Percentiles rank a stretch among this genome's conserved stretches.
phyloP scores from a whole-genome alignment of 2,797 vertebrate species.

The Sebastes trivittatus region DNA sequence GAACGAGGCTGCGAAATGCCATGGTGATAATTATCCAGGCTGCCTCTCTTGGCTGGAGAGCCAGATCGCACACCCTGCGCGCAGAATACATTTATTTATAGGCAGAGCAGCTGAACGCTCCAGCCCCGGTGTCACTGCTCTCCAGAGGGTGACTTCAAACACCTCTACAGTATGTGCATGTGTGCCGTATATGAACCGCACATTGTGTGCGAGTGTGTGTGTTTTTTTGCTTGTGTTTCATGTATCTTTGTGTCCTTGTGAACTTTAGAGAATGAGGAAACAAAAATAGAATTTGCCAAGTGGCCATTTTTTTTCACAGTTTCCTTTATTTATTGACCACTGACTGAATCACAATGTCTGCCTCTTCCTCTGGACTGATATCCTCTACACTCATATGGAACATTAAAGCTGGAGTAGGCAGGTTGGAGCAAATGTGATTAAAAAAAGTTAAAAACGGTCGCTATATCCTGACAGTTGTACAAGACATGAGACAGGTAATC shows the following conservation, averaged over 20 bases:
- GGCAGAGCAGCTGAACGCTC: slow-evolving; percentile 70
- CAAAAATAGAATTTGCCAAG: slow-evolving; percentile 47
- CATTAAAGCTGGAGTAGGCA: not conserved
- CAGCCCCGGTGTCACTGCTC: slow-evolving; percentile 73
- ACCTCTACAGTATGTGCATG: slow-evolving; percentile 4
- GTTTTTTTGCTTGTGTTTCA: not conserved
- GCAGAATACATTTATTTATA: slow-evolving; percentile 82
- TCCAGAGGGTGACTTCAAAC: slow-evolving; percentile 77
- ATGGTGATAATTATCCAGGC: slow-evolving; percentile 81
- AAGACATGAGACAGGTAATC: too few relatives aligned
- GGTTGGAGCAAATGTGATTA: too few relatives aligned
- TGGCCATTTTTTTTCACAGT: slow-evolving; percentile 8
- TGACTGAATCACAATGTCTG: not conserved
- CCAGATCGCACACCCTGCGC: slow-evolving; percentile 62
- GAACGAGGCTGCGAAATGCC: slow-evolving; percentile 78
- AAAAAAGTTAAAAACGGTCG: too few relatives aligned
- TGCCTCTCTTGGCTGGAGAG: slow-evolving; percentile 72
- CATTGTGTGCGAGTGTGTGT: not conserved
- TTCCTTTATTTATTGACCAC: not conserved
- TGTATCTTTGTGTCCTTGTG: slow-evolving; percentile 4
- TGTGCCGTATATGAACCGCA: not conserved
- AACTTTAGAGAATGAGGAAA: slow-evolving; percentile 28
- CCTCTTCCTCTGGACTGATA: not conserved
- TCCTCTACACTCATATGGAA: not conserved
- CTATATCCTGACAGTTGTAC: too few relatives aligned